These are phyloP conservation scores for Epistrophe eligans DNA, from an alignment of 2,888 invertebrate species.

Conservation along the genomic window DNA sequence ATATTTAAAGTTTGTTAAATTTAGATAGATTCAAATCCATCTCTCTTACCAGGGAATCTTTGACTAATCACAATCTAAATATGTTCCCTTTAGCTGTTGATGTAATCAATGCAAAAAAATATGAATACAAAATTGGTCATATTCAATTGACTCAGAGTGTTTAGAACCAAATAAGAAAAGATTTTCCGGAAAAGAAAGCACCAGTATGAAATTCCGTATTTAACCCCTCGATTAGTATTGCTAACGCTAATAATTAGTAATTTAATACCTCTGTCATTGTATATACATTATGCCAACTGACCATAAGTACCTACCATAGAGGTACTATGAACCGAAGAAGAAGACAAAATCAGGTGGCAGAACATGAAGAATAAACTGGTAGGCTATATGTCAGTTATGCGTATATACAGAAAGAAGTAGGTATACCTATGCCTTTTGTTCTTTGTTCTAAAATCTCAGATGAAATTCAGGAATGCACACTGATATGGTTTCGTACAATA, in stretches of 20 bases:
- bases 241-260: conserved; percentile 72
- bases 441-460: conserved; percentile 56
- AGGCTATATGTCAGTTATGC: background rate
- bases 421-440: background rate
- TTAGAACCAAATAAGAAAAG: conserved; percentile 2
- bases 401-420: background rate
- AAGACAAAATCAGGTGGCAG: conserved; percentile 64
- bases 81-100: no score
- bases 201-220: conserved; percentile 24
- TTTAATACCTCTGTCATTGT: conserved; percentile 41
- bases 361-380: conserved; percentile 38
- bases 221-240: conserved; percentile 63
- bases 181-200: conserved; percentile 36
- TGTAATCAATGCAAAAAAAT: no score
- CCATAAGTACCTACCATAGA: conserved; percentile 1
- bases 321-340: conserved; percentile 42
- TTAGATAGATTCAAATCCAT: no score
- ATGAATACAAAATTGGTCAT: no score
- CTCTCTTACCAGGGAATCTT: no score
- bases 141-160: background rate
- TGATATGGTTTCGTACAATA: conserved; percentile 55
- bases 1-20: no score
- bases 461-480: conserved; percentile 41
- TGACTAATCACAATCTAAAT: no score
- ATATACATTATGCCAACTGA: conserved; percentile 39